Conservation (phyloP, 2,888 invertebrate species). For the Agrotis puta region DNA sequence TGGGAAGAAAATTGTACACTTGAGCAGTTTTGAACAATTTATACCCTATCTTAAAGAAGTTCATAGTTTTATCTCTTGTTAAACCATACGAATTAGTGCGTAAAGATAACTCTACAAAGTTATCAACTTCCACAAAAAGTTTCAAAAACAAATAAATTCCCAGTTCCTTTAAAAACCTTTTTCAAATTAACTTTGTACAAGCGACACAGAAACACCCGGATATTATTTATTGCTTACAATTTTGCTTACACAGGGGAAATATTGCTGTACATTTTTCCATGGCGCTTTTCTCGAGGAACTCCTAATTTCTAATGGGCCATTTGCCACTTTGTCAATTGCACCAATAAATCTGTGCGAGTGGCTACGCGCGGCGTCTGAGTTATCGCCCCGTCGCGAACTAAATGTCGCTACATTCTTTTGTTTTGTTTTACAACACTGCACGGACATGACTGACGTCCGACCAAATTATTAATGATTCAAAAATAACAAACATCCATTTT, state of each 20-base stretch:
- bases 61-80: conserved; percentile 36
- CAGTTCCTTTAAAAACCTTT: conserved; percentile 60
- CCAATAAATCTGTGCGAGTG: conserved; percentile 88
- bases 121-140: conserved; percentile 31
- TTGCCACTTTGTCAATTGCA: conserved; percentile 91
- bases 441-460: conserved; percentile 56
- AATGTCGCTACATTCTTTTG: conserved; percentile 87
- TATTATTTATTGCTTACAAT: conserved; percentile 89
- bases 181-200: conserved; percentile 68
- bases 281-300: conserved; percentile 79
- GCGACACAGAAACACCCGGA: conserved; percentile 64
- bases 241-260: conserved; percentile 87
- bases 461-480: conserved; percentile 35
- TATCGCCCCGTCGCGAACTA: conserved; percentile 84
- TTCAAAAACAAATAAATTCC: conserved; percentile 44
- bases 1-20: conserved; percentile 14
- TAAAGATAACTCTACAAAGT: conserved; percentile 38
- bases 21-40: background rate
- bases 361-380: conserved; percentile 81
- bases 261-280: conserved; percentile 88
- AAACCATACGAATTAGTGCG: conserved; percentile 21
- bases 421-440: conserved; percentile 72
- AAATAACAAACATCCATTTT: conserved; percentile 25
- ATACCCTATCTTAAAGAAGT: background rate
- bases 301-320: conserved; percentile 91